These are phyloP conservation scores for Ormia ochracea DNA, from an alignment of 2,888 invertebrate genomes.

Conservation along the genomic window DNA sequence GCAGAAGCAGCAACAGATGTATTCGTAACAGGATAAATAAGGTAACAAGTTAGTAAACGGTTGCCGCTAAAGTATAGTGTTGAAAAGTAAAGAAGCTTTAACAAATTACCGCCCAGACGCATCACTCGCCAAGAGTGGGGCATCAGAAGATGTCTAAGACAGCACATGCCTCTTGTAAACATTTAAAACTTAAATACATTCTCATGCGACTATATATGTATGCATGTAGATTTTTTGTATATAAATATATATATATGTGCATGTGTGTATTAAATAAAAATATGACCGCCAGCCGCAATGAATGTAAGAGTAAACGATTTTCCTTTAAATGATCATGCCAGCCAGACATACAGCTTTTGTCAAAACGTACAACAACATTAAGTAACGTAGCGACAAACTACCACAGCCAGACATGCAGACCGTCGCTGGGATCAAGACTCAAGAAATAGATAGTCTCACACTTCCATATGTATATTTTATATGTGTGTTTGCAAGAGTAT, in stretches of 20 bases:
- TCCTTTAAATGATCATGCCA: conserved; percentile 36
- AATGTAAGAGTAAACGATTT: conserved; percentile 52
- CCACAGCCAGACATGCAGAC: conserved; percentile 14
- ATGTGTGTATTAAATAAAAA: conserved; percentile 22
- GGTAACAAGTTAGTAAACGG: conserved; percentile 57
- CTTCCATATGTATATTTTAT: neutral
- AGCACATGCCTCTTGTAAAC: conserved; percentile 32
- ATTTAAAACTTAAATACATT: conserved; percentile 17
- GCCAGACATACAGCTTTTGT: conserved; percentile 27
- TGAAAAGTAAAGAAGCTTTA: conserved; percentile 76
- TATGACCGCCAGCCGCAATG: conserved; percentile 55
- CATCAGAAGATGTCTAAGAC: conserved; percentile 18
- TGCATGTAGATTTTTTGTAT: too few species aligned
- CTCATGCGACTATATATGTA: too few species aligned
- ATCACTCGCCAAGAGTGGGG: conserved; percentile 48
- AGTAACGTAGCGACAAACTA: neutral
- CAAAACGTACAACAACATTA: conserved; percentile 26
- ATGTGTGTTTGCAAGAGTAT: conserved; percentile 52
- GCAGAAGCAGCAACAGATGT: conserved; percentile 16
- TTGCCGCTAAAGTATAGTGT: conserved; percentile 68
- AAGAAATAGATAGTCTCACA: conserved; percentile 31
- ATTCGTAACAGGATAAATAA: conserved; percentile 56
- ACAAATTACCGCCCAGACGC: conserved; percentile 74
- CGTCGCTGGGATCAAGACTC: neutral
- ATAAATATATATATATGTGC: neutral